Conservation (phyloP, 2,888 invertebrate species). For the Electrophaes corylata region DNA sequence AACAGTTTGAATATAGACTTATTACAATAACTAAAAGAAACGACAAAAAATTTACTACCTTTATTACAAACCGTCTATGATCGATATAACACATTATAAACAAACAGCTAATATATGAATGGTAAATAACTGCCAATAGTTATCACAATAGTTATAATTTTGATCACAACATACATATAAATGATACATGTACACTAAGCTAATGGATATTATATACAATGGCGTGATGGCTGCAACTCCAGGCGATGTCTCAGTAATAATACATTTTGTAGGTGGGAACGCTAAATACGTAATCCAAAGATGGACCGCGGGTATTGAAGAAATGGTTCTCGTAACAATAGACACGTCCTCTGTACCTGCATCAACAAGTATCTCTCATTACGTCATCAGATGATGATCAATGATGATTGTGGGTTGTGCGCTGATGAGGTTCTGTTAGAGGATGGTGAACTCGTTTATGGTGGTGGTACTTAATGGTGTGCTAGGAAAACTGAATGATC, state of each 20-base stretch:
- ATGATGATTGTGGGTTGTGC: conserved; percentile 37
- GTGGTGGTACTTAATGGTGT: conserved; percentile 14
- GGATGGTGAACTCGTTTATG: conserved; percentile 33
- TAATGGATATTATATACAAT: conserved; percentile 57
- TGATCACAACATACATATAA: conserved; percentile 75
- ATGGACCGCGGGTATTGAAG: conserved; percentile 79
- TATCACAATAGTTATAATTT: conserved; percentile 75
- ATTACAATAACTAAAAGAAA: conserved; percentile 56
- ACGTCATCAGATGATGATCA: conserved; percentile 41
- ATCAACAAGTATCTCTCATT: conserved; percentile 67
- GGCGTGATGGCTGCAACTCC: conserved; percentile 43
- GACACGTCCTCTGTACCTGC: conserved; percentile 82
- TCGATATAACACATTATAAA: conserved; percentile 46
- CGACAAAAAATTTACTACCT: conserved; percentile 63
- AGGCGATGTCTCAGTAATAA: conserved; percentile 68
- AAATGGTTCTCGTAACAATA: conserved; percentile 84
- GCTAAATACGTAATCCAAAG: conserved; percentile 81
- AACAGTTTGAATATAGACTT: neutral
- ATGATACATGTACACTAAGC: conserved; percentile 63
- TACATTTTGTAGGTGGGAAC: conserved; percentile 82
- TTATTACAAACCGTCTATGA: conserved; percentile 65
- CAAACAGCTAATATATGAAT: conserved; percentile 51
- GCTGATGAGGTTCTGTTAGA: conserved; percentile 49
- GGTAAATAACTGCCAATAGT: conserved; percentile 52
- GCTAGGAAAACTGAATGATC: conserved; percentile 1